Base-by-base conservation (phyloP, 1,140 invertebrate genomes). In the Steinernema khuongi region DNA sequence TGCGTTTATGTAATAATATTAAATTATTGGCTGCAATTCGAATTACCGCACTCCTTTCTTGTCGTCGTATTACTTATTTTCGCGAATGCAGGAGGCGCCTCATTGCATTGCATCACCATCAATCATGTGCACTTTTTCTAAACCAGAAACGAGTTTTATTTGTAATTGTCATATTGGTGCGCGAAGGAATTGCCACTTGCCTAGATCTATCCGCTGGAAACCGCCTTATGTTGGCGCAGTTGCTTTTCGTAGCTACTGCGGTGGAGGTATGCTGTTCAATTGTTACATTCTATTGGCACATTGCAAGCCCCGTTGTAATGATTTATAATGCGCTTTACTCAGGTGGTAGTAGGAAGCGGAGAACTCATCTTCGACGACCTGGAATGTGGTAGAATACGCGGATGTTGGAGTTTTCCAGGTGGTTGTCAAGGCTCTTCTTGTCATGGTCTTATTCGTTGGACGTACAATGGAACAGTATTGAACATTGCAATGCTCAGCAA, bases 341-440 rank as follows among this genome's bases (percentile, higher is more conserved):
- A 31, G 36, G 18, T 19, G 44, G 70, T 14, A 60, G 18, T 11
- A 17, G 26, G 31, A 29, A 31, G 22, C 4, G 33, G 31, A 19
- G 32, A 29, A 26, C 43, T 43, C 22, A 73, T 77, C 50, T 50
- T 72, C 70, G 33, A 78, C 31, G 11, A 17, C 14, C 29, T 31
- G 19, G 60, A 68, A 29, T 79, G 78, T 71, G 78, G 78, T 30
- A 69, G 74, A 30, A 43, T 44, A n/a, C 32, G 68, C 32, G 78
- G 70, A 1, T 79, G 78, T 66, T 79, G 78, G 78, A 69, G 41
- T 68, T 74, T 76, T 32, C 78, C 78, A 32, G 44, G 33, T 26
- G 70, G 60, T 33, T 79, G 77, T 44, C 68, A 74, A 66, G 41
- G 30, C 17, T 30, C 30, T 32, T 50, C 73, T n/a, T 79, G 78